These are phyloP conservation scores for Drosophila infuscata DNA, from an alignment of 2,888 invertebrate genomes.

Conservation along the genomic window DNA sequence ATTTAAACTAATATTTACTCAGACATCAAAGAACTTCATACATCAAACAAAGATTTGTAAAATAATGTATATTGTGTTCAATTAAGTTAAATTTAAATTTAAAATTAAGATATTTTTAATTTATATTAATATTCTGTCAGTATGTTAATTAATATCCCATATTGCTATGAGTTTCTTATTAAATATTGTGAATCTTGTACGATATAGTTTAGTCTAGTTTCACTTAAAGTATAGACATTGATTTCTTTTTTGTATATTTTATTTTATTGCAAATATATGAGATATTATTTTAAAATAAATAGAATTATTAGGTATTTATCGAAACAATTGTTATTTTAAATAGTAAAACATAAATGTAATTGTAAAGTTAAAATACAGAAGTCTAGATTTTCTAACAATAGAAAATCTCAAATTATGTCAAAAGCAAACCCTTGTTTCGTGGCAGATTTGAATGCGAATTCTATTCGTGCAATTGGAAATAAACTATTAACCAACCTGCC, in stretches of 20 bases:
- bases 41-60: neutral
- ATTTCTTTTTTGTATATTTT: neutral
- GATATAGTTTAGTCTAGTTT: neutral
- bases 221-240: neutral
- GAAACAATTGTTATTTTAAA: neutral
- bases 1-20: neutral
- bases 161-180: neutral
- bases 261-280: neutral
- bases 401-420: neutral
- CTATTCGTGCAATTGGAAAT: conserved; percentile 11
- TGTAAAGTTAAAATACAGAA: neutral
- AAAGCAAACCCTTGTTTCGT: conserved; percentile 2
- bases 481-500: conserved; percentile 16
- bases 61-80: neutral
- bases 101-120: neutral
- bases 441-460: neutral
- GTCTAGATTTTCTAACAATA: neutral
- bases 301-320: neutral
- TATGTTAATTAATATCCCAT: neutral
- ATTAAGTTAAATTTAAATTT: neutral
- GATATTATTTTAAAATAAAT: neutral
- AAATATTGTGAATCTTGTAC: neutral
- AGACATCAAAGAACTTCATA: neutral
- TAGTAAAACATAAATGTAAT: neutral
- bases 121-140: neutral